Percentiles rank a stretch among this genome's conserved stretches.
Evolutionary conservation across 2,113 vertebrate genomes (phyloP).

Genomic region (Erpornis zantholeuca): DNA sequence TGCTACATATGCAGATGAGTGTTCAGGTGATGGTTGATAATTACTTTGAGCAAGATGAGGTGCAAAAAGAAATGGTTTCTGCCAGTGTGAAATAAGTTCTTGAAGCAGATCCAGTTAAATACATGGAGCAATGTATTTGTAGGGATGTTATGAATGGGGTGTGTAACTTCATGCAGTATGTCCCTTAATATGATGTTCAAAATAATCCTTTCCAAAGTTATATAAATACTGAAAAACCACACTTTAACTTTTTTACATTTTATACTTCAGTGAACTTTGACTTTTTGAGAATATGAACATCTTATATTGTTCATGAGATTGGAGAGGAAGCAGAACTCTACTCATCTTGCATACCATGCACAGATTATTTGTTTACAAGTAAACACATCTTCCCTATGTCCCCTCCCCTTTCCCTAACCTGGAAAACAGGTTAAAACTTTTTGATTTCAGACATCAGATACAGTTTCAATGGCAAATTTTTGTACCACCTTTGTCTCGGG

Average conservation of each 20-base stretch:
- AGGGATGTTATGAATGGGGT: neutral
- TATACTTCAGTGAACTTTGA: neutral
- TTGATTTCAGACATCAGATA: neutral
- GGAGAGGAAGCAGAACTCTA: neutral
- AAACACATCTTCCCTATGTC: neutral
- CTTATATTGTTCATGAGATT: neutral
- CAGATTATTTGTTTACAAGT: neutral
- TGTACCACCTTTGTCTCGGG: neutral
- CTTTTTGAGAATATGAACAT: neutral
- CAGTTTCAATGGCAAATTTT: neutral
- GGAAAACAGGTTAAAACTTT: neutral
- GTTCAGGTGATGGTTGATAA: slow-evolving; percentile 5
- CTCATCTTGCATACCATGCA: neutral
- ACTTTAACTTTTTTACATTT: neutral
- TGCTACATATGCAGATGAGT: neutral
- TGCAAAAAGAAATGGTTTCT: neutral
- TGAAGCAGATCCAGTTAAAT: neutral
- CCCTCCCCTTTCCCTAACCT: too few species aligned
- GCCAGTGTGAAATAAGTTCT: neutral
- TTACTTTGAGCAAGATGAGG: neutral
- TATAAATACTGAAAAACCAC: neutral
- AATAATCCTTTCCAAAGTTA: neutral
- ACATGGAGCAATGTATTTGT: neutral
- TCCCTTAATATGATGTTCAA: neutral
- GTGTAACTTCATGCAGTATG: neutral